Conservation (phyloP, 2,797 vertebrate genomes). For the Falco concolor region DNA sequence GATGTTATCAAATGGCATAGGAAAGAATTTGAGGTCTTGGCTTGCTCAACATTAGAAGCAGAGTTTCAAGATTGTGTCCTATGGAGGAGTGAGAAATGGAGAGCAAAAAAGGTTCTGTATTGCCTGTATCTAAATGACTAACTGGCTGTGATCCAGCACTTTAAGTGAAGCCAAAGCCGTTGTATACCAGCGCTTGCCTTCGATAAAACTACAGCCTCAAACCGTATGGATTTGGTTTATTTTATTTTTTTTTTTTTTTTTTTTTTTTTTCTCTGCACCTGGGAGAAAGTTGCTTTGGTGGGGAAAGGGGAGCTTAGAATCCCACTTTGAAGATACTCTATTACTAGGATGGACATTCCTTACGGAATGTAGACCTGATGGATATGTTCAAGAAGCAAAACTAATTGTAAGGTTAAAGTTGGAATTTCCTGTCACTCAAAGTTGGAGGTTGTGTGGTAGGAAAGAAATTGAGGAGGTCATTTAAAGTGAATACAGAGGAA, state of each 20-base stretch:
- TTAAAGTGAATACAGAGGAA: neutral
- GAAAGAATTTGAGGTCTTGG: neutral
- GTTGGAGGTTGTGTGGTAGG: neutral
- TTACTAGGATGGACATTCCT: neutral
- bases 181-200: rapidly evolving
- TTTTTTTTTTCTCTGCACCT: neutral
- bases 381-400: neutral
- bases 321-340: rapidly evolving
- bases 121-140: neutral
- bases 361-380: neutral
- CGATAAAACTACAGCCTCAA: neutral
- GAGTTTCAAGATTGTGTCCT: neutral
- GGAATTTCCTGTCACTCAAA: neutral
- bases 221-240: rapidly evolving
- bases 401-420: neutral
- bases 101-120: neutral
- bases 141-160: neutral
- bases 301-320: neutral
- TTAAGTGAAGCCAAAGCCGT: neutral
- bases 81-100: slow-evolving; percentile 16
- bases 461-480: neutral
- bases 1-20: slow-evolving; percentile 4
- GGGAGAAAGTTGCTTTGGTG: neutral
- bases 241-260: neutral
- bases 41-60: neutral